These are phyloP conservation scores for Metallyticus violacea DNA, from an alignment of 2,888 invertebrate genomes.

Conservation along the genomic window DNA sequence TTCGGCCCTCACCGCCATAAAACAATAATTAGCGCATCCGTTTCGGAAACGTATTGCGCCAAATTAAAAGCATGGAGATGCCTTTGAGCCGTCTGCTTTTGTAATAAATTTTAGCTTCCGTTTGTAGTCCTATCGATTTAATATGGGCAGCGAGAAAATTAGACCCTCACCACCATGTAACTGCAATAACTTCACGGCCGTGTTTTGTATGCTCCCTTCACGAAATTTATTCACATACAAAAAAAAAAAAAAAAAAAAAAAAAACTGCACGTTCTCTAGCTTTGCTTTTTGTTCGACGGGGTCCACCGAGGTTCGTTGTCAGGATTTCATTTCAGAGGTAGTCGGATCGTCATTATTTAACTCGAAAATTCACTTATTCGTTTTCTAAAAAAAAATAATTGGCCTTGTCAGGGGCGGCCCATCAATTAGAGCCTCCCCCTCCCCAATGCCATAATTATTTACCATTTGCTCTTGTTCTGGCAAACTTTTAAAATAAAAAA, in stretches of 20 bases:
- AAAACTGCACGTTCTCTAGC: neutral
- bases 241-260: neutral
- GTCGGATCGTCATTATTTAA: too few species aligned
- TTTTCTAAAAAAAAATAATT: too few species aligned
- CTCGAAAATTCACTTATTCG: too few species aligned
- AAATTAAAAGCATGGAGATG: neutral
- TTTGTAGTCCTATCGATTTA: neutral
- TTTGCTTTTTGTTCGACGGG: neutral
- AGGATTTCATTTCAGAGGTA: too few species aligned
- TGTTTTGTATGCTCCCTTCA: neutral
- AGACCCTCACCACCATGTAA: neutral
- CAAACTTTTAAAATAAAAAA: too few species aligned
- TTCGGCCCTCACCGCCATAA: neutral
- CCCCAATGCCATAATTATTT: too few species aligned
- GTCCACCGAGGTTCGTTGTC: neutral
- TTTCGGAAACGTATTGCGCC: neutral
- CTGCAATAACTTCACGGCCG: neutral
- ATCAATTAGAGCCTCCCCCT: too few species aligned
- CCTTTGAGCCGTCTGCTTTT: neutral
- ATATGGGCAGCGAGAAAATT: neutral
- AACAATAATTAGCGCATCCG: neutral
- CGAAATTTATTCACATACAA: neutral
- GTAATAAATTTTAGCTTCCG: neutral
- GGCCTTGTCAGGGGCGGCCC: too few species aligned
- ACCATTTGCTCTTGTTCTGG: too few species aligned